Evolutionary conservation across 2,797 vertebrate genomes (phyloP).

Genomic region (Hypotaenidia philippensis): DNA sequence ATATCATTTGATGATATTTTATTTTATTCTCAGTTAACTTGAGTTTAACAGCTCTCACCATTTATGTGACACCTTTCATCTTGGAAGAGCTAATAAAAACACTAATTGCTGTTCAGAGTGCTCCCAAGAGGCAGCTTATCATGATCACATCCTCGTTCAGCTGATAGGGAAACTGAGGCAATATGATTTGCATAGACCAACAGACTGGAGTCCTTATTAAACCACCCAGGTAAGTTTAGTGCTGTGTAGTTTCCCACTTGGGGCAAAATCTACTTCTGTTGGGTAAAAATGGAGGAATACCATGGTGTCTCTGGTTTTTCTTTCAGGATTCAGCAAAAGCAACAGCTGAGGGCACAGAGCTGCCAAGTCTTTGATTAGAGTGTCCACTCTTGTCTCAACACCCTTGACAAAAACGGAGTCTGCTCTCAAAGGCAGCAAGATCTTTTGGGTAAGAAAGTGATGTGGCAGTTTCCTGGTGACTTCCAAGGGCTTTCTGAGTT

Average conservation of each 20-base stretch:
- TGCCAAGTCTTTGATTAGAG: not conserved
- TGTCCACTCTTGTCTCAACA: not conserved
- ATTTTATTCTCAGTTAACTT: conserved; percentile 10
- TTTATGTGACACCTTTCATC: not conserved
- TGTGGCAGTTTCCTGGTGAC: not conserved
- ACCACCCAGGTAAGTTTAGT: not conserved
- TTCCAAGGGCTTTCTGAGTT: not conserved
- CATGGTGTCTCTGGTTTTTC: not conserved
- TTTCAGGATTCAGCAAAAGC: not conserved
- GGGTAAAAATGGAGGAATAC: not conserved
- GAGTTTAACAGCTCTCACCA: conserved; percentile 25
- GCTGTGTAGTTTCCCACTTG: not conserved
- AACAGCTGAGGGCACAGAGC: not conserved
- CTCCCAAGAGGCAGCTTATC: not conserved
- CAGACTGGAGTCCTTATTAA: not conserved
- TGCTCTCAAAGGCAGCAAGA: not conserved
- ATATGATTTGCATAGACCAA: not conserved
- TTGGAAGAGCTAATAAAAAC: conserved; percentile 32
- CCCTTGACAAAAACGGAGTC: not conserved
- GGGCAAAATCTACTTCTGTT: not conserved
- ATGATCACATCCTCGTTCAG: not conserved
- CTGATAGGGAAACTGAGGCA: conserved; percentile 42
- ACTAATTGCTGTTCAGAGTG: conserved; percentile 33
- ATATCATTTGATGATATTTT: not conserved
- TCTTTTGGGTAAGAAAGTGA: not conserved